These are phyloP conservation scores for Sturmia bella DNA, from an alignment of 2,888 invertebrate species.

Conservation along the genomic window DNA sequence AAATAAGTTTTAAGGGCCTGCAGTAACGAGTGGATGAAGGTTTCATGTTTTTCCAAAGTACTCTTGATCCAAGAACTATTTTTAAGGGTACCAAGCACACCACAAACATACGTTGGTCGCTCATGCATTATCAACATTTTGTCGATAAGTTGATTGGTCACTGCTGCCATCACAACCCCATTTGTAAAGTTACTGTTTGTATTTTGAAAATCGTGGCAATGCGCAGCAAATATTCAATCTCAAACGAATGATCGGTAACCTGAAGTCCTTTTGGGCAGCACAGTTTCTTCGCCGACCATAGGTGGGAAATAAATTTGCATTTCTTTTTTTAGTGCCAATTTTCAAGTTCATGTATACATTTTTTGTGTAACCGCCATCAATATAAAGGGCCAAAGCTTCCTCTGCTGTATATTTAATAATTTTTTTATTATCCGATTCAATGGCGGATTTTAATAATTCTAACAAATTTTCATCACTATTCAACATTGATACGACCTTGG, in stretches of 20 bases:
- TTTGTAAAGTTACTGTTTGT: no score
- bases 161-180: no score
- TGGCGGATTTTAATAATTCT: slow-evolving; percentile 11
- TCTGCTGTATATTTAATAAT: slow-evolving; percentile 43
- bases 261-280: slow-evolving; percentile 40
- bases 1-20: no score
- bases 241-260: not conserved
- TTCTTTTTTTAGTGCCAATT: slow-evolving; percentile 26
- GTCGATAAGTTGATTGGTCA: no score
- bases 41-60: no score
- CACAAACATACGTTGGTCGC: no score
- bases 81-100: no score
- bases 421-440: slow-evolving; percentile 5
- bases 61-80: no score
- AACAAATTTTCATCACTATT: not conserved
- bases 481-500: not conserved
- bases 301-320: slow-evolving; percentile 37
- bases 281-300: slow-evolving; percentile 37
- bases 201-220: no score
- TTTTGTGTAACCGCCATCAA: slow-evolving; percentile 44
- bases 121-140: no score
- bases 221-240: no score
- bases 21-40: no score
- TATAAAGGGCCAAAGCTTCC: slow-evolving; percentile 37
- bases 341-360: slow-evolving; percentile 26